Conservation (phyloP, 2,888 invertebrate genomes). For the Hybos culiciformis region DNA sequence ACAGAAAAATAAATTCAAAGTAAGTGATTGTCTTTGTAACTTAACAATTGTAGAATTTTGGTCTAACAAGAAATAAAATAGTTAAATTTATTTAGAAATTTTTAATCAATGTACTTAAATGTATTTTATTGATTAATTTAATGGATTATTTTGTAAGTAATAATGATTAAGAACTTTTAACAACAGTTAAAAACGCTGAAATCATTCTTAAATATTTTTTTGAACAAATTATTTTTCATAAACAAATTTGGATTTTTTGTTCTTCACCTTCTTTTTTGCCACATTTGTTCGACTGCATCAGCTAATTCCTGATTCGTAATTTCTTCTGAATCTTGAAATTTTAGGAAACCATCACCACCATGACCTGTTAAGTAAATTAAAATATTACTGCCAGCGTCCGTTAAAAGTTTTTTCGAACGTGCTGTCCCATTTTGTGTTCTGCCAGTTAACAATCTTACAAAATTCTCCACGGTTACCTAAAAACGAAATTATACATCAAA, state of each 20-base stretch:
- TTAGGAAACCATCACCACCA: slow-evolving; percentile 97
- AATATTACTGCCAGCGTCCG: slow-evolving; percentile 94
- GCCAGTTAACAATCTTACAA: slow-evolving; percentile 90
- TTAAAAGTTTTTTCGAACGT: slow-evolving; percentile 82
- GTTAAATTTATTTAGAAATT: no score
- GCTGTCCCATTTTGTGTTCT: slow-evolving; percentile 86
- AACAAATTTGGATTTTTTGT: neutral
- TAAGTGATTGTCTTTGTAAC: no score
- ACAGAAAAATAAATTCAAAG: no score
- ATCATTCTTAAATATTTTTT: no score
- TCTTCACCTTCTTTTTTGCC: slow-evolving; percentile 81
- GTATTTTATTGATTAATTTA: no score
- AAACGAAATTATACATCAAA: no score
- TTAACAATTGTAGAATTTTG: no score
- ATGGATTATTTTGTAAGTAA: no score
- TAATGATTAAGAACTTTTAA: no score
- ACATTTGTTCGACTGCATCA: slow-evolving; percentile 99
- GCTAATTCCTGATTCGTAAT: slow-evolving; percentile 96
- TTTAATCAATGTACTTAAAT: no score
- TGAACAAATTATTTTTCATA: neutral
- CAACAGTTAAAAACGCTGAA: no score
- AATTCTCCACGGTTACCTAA: slow-evolving; percentile 94
- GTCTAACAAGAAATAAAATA: no score
- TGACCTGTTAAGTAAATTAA: slow-evolving; percentile 91
- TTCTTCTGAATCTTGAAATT: slow-evolving; percentile 99